Conservation (phyloP, 2,888 invertebrate genomes). For the Drosophila putrida region DNA sequence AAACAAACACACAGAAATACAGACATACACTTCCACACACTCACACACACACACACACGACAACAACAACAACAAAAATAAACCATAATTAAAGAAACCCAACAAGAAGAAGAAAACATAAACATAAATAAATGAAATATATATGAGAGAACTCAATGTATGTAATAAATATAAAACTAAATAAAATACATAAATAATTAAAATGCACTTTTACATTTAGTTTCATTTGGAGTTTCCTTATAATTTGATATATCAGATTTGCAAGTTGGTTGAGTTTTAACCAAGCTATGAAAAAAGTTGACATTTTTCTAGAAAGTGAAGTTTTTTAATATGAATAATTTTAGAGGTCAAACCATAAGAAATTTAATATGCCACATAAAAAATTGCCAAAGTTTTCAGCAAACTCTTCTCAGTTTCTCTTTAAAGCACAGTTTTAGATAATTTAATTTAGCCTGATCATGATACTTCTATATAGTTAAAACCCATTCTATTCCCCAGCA, state of each 20-base stretch:
- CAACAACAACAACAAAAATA: constrained; percentile 34
- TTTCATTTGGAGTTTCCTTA: neutral
- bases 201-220: constrained; percentile 7
- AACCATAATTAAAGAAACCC: constrained; percentile 35
- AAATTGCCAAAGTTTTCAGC: too few species aligned
- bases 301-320: too few species aligned
- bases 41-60: constrained; percentile 9
- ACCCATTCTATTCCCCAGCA: neutral
- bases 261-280: neutral
- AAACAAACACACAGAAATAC: constrained; percentile 10
- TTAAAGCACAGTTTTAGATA: too few species aligned
- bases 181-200: constrained; percentile 78
- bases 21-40: constrained; percentile 23
- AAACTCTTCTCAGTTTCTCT: too few species aligned
- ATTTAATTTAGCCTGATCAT: too few species aligned
- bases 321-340: neutral
- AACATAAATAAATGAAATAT: constrained; percentile 55
- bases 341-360: neutral
- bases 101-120: constrained; percentile 40
- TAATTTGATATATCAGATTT: too few species aligned
- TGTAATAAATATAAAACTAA: constrained; percentile 81
- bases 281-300: too few species aligned
- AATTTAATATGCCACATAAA: neutral
- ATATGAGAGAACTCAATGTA: constrained; percentile 81
- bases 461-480: too few species aligned